Evolutionary conservation across 2,113 vertebrate species (phyloP).

Genomic region (Petrocephalus microphthalmus): DNA sequence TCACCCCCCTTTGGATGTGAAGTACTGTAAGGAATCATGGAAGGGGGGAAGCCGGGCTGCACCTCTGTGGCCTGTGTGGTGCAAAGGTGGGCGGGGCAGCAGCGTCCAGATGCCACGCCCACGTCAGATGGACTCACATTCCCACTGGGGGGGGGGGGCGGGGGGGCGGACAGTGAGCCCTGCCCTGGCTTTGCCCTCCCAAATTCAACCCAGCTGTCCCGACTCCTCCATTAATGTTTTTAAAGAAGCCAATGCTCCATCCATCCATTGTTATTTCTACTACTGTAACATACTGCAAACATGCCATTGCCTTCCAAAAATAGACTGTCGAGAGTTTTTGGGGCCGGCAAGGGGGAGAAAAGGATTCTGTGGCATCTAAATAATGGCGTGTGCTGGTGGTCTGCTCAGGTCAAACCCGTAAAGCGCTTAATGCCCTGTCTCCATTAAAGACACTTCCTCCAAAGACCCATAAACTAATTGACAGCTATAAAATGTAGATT

Average conservation of each 20-base stretch:
- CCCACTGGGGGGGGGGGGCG: background rate
- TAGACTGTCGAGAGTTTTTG: background rate
- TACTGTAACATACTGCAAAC: constrained; percentile 34
- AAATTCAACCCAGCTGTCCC: constrained; percentile 27
- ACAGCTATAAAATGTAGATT: constrained; percentile 30
- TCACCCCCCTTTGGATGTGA: background rate
- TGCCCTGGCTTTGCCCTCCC: background rate
- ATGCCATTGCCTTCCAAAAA: constrained; percentile 29
- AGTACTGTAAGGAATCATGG: background rate
- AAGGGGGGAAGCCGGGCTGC: background rate
- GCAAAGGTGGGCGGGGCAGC: background rate
- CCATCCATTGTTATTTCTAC: constrained; percentile 30
- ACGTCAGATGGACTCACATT: background rate
- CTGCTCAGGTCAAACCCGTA: constrained; percentile 27
- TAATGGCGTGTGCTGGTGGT: constrained; percentile 32
- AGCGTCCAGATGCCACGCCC: background rate
- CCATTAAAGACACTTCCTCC: constrained; percentile 21
- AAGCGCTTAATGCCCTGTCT: constrained; percentile 27
- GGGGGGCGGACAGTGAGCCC: background rate
- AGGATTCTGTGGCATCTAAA: constrained; percentile 7
- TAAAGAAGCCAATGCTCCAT: constrained; percentile 29
- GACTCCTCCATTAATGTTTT: constrained; percentile 24
- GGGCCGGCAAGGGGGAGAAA: background rate
- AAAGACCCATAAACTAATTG: constrained; percentile 29
- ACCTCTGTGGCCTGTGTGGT: background rate